Evolutionary conservation across 2,888 invertebrate genomes (phyloP).

Genomic region (Lingula anatina): DNA sequence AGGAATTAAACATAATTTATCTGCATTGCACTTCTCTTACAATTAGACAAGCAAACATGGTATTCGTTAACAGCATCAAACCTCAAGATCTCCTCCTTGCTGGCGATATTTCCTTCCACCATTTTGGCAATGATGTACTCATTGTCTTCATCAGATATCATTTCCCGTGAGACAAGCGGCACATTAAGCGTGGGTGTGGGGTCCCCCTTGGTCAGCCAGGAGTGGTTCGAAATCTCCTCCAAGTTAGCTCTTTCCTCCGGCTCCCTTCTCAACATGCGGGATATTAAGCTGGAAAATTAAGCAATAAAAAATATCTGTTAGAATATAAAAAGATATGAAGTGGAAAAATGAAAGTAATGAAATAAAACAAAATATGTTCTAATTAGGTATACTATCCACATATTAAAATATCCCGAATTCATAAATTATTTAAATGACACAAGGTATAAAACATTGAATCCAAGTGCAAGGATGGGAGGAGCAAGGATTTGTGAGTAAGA

Average conservation of each 20-base stretch:
- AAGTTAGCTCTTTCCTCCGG: conserved; percentile 86
- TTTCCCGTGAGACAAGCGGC: conserved; percentile 83
- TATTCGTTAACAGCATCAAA: conserved; percentile 52
- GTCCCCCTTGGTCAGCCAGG: conserved; percentile 61
- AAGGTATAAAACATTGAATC: no score
- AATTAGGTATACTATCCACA: no score
- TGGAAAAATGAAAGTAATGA: neutral
- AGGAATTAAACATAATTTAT: no score
- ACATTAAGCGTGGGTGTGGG: conserved; percentile 17
- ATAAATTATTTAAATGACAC: no score
- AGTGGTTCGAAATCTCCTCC: conserved; percentile 78
- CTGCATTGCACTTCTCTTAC: no score
- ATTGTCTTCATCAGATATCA: conserved; percentile 87
- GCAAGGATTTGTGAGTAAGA: no score
- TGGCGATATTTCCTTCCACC: conserved; percentile 90
- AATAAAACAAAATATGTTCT: no score
- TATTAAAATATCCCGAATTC: no score
- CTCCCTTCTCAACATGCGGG: conserved; percentile 87
- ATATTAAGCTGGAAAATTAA: conserved; percentile 76
- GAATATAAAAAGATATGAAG: neutral
- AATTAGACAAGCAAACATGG: no score
- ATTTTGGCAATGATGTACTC: conserved; percentile 88
- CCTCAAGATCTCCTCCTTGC: conserved; percentile 89
- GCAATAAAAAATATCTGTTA: neutral
- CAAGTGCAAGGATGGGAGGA: no score